phyloP scores from a whole-genome alignment of 2,888 invertebrate species.

The Tiliacea citrago region DNA sequence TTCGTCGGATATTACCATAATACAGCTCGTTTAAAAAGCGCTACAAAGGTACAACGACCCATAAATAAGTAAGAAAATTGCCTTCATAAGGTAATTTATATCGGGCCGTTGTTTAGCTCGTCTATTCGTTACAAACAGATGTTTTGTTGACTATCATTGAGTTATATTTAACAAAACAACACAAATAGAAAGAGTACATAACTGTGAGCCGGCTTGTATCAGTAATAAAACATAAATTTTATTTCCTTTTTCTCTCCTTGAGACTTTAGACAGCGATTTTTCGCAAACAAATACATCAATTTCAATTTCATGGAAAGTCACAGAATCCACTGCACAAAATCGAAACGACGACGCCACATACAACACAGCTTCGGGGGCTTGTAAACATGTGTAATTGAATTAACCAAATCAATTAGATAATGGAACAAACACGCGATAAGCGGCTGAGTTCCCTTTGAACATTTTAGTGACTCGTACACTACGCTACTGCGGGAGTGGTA shows the following conservation, averaged over 20 bases:
- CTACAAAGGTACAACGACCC: conserved; percentile 65
- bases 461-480: conserved; percentile 40
- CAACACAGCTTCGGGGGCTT: conserved; percentile 55
- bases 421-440: conserved; percentile 45
- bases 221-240: background rate
- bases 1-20: conserved; percentile 68
- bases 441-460: conserved; percentile 44
- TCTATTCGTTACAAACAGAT: conserved; percentile 54
- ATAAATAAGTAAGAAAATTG: conserved; percentile 77
- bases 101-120: conserved; percentile 52
- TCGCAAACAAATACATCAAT: background rate
- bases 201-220: background rate
- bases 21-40: conserved; percentile 63
- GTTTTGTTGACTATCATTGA: conserved; percentile 61
- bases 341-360: conserved; percentile 5
- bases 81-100: conserved; percentile 76
- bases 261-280: background rate
- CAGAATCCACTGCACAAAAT: conserved; percentile 37
- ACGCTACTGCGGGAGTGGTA: conserved; percentile 26
- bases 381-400: conserved; percentile 50
- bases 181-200: background rate
- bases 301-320: conserved; percentile 19
- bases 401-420: conserved; percentile 57
- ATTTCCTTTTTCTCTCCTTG: background rate
- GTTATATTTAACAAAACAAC: conserved; percentile 36